Evolutionary conservation across 2,888 invertebrate genomes (phyloP).

Genomic region (Hirudinaria manillensis): DNA sequence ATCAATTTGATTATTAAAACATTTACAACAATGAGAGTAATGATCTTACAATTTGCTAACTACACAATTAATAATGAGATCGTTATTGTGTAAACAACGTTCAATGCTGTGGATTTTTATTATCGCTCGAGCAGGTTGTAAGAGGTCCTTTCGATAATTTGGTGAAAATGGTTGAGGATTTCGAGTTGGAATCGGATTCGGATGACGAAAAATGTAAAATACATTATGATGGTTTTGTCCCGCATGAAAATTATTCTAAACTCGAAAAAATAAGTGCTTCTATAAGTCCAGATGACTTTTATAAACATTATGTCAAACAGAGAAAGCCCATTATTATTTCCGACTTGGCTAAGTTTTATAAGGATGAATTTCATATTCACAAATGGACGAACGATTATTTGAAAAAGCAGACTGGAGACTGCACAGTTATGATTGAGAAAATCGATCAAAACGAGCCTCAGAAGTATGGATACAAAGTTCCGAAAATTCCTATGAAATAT

Average conservation of each 20-base stretch:
- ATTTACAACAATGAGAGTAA: too few species aligned
- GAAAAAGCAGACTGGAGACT: constrained; percentile 30
- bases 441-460: constrained; percentile 13
- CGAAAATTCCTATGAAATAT: constrained; percentile 34
- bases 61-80: too few species aligned
- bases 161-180: too few species aligned
- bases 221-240: constrained; percentile 33
- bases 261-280: constrained; percentile 24
- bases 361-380: constrained; percentile 28
- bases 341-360: constrained; percentile 17
- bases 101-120: too few species aligned
- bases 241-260: constrained; percentile 17
- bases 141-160: too few species aligned
- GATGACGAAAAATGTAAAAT: neutral
- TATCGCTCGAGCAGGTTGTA: too few species aligned
- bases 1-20: too few species aligned
- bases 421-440: constrained; percentile 34
- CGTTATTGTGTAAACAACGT: too few species aligned
- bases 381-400: constrained; percentile 35
- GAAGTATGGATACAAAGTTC: constrained; percentile 31
- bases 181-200: neutral
- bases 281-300: constrained; percentile 32
- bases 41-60: too few species aligned
- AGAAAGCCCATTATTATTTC: constrained; percentile 34
- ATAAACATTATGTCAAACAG: constrained; percentile 27